Evolutionary conservation across 92 coral and sea anemone species (phyloP), one percentile per base, ranked within the genome.

Genomic region (Virgularia gustaviana): DNA sequence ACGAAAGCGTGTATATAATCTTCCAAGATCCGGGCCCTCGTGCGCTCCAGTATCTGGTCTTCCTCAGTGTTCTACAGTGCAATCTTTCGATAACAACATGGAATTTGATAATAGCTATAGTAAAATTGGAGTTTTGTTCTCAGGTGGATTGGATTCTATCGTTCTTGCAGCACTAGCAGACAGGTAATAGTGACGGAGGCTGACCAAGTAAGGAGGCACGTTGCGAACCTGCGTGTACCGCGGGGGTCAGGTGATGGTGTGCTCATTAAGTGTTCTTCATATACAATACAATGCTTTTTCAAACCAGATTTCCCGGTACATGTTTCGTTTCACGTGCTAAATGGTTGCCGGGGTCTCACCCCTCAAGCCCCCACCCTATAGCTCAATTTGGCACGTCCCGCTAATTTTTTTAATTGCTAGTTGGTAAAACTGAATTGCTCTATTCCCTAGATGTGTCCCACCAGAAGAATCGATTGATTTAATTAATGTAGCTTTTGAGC

Each of bases 61-160:
- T n/a, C n/a, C n/a, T n/a, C n/a, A n/a, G n/a, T n/a, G n/a, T n/a
- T n/a, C n/a, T n/a, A n/a, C n/a, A n/a, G n/a, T n/a, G n/a, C n/a
- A n/a, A n/a, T n/a, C n/a, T n/a, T n/a, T n/a, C n/a, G n/a, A n/a
- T n/a, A n/a, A n/a, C n/a, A n/a, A n/a, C n/a, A n/a, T n/a, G n/a
- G n/a, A n/a, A n/a, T n/a, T n/a, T n/a, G n/a, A n/a, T n/a, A n/a
- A n/a, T n/a, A n/a, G n/a, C n/a, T n/a, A n/a, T n/a, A 79, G 87
- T 58, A 74, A 79, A 9, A 86, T 94, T 71, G 99, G 99, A 16
- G 65, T 94, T 73, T 76, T 94, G 13, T 94, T 94, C 36, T 94
- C 99, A 16, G 99, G 99, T 47, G 99, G 99, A 41, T 77, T 94
- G 20, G 99, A 94, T 62, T 94, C 99, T 7, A 94, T 94, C 72